These are phyloP conservation scores for Phenganax stokvisi DNA, from an alignment of 92 coral and sea anemone genomes.

Conservation along the genomic window DNA sequence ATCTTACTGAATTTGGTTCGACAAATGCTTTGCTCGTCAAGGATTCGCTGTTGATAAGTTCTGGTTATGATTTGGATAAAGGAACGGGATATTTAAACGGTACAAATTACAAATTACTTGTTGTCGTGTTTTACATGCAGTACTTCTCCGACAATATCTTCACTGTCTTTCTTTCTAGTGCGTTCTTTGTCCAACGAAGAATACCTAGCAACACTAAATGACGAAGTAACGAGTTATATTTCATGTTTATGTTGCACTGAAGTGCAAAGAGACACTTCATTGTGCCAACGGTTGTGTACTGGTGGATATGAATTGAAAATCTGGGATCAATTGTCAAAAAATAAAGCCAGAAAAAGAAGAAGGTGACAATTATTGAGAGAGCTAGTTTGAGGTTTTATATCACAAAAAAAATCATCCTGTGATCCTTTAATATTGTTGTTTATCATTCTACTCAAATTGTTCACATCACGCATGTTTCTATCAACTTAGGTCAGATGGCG, in stretches of 20 bases:
- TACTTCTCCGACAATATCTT: neutral
- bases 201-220: conserved; percentile 80
- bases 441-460: neutral
- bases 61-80: conserved; percentile 85
- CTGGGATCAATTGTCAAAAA: conserved; percentile 75
- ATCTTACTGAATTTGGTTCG: conserved; percentile 81
- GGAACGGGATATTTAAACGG: conserved; percentile 91
- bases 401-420: neutral
- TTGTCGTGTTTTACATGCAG: neutral
- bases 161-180: conserved; percentile 39
- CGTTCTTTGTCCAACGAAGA: conserved; percentile 86
- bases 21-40: conserved; percentile 78
- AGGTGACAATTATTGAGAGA: conserved; percentile 45
- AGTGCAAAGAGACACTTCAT: conserved; percentile 59
- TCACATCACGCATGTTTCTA: too few species aligned
- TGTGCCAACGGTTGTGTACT: conserved; percentile 78
- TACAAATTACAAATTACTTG: conserved; percentile 11
- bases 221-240: conserved; percentile 78
- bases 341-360: conserved; percentile 69
- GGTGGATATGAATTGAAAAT: conserved; percentile 86
- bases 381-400: neutral
- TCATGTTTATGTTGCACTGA: conserved; percentile 79
- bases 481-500: conserved; percentile 62
- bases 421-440: neutral
- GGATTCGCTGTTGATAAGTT: conserved; percentile 69